Base-by-base conservation (phyloP, 1,140 invertebrate species). In the Tenebrio molitor region DNA sequence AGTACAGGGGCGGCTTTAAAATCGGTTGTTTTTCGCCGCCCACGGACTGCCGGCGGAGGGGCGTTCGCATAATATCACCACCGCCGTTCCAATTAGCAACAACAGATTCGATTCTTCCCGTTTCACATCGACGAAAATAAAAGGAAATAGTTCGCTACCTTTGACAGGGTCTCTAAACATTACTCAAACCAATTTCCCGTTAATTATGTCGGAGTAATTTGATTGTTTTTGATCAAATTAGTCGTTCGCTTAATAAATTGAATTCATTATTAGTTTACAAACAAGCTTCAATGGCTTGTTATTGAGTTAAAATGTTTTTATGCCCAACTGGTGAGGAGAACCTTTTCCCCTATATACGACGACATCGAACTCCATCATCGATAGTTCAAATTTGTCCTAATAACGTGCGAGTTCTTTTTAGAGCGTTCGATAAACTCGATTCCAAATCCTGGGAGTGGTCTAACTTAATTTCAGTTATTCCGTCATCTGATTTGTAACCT, bases 191-290 rank as follows among this genome's bases (percentile, higher is more conserved):
- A 66, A 66, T 66, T 66, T 66, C 36, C 64, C 64, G 64, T 66
- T 66, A 66, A 66, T 66, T 44, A 66, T 66, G 64, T 66, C 23
- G 19, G 36, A 66, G 64, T 66, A 66, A 66, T 66, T 66, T 66
- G 64, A 66, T 66, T 66, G 64, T 66, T 66, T 66, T 44, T 66
- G 64, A 66, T 66, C 42, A 66, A 66, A 66, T 66, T 66, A 66
- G 64, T 66, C 39, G 64, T 66, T 42, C 64, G 64, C 64, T 66
- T 66, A 66, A 66, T 66, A 66, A 66, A 66, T 66, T 66, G 36
- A 66, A 66, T 66, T 66, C 36, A 44, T 66, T 66, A 66, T 66
- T 66, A 66, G 64, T 66, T 66, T 66, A 66, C 64, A 66, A 66
- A 66, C 36, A 66, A 44, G 50, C 50, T 58, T 44, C 19, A 65